Evolutionary conservation across 2,888 invertebrate species (phyloP).

Genomic region (Torymus auratus): DNA sequence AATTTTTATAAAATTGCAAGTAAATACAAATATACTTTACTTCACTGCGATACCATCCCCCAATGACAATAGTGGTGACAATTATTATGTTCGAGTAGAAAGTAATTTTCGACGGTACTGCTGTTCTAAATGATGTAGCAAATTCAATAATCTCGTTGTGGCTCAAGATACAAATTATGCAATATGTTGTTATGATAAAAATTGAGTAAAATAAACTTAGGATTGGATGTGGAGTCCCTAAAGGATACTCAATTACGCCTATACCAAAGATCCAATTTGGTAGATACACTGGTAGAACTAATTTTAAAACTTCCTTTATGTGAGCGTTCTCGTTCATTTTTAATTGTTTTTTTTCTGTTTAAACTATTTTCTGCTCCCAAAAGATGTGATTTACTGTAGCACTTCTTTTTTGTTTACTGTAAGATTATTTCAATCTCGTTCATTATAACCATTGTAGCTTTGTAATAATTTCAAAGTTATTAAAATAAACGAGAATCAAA

Average conservation of each 20-base stretch:
- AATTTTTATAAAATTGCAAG: no score
- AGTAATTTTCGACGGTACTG: background rate
- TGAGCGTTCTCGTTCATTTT: no score
- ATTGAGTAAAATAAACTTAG: constrained; percentile 52
- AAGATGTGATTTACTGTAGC: no score
- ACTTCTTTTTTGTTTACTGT: no score
- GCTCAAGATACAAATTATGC: background rate
- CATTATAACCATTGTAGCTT: no score
- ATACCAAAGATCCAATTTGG: constrained; percentile 60
- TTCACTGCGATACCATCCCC: constrained; percentile 11
- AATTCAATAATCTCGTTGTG: background rate
- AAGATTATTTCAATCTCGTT: no score
- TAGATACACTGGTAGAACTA: constrained; percentile 10
- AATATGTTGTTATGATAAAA: background rate
- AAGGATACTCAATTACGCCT: constrained; percentile 60
- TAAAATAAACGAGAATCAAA: no score
- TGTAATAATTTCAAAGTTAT: no score
- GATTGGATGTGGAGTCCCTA: constrained; percentile 54
- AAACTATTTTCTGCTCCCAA: no score
- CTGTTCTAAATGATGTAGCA: background rate
- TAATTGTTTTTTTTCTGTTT: no score
- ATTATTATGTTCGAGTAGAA: constrained; percentile 7
- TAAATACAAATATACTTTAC: background rate
- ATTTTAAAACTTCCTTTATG: background rate
- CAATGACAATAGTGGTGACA: background rate